Evolutionary conservation across 2,888 invertebrate genomes (phyloP).

Genomic region (Tetranychus truncatus): DNA sequence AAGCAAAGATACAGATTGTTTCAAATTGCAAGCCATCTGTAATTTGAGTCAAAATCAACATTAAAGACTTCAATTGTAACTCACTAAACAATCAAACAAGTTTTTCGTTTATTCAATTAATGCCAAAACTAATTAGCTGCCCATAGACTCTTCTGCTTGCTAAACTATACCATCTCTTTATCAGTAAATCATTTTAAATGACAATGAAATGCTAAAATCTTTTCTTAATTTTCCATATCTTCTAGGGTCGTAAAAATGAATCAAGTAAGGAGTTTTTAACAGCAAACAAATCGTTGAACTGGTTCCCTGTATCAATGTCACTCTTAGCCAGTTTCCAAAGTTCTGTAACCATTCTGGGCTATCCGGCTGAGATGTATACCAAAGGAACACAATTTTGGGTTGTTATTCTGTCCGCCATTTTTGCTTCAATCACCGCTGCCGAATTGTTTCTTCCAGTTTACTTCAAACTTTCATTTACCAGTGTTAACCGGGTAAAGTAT

Average conservation of each 20-base stretch:
- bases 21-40: too few relatives aligned
- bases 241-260: conserved; percentile 8
- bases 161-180: not conserved
- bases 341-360: conserved; percentile 32
- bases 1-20: too few relatives aligned
- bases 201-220: not conserved
- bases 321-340: conserved; percentile 32
- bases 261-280: conserved; percentile 7
- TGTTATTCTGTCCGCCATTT: conserved; percentile 24
- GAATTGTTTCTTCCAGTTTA: conserved; percentile 31
- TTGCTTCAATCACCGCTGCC: conserved; percentile 29
- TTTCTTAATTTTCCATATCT: not conserved
- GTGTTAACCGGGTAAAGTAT: conserved; percentile 27
- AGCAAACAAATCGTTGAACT: conserved; percentile 31
- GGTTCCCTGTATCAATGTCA: conserved; percentile 33
- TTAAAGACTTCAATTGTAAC: too few relatives aligned
- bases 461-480: conserved; percentile 31
- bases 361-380: conserved; percentile 30
- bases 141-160: not conserved
- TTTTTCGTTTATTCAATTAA: not conserved
- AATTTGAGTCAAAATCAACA: too few relatives aligned
- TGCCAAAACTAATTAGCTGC: not conserved
- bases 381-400: conserved; percentile 30
- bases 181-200: not conserved
- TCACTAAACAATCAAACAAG: not conserved